Base-by-base conservation (phyloP, 2,113 vertebrate genomes). In the Oxygymnocypris stewartii region DNA sequence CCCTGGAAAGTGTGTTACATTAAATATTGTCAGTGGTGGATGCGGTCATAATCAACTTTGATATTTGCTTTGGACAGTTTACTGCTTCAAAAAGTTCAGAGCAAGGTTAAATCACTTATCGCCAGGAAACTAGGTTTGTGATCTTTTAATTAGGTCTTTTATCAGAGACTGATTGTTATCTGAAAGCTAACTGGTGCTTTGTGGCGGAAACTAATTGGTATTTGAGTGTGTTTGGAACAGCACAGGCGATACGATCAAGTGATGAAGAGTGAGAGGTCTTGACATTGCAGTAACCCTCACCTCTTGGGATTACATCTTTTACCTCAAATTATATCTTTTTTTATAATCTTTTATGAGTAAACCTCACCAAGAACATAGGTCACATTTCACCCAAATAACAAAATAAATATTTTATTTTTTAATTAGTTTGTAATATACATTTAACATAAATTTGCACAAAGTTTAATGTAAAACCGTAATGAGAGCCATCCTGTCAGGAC, bases 111-210 rank as follows among this genome's bases (percentile, higher is more conserved):
- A 86, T 61, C 84, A 71, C 78, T 86, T 88, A 92, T 85, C 90
- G 51, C 79, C 85, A 88, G 89, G 90, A 92, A 91, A 87, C 79
- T 28, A 6, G 84, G 20, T 35, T 83, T 13, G 75, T 86, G 86
- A 90, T 88, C 86, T 47, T 77, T 84, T 59, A 84, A 67, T 84
- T 77, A 18, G 88, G 42, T 61, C 0, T 35, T 79, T 79, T 86
- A 85, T 18, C 61, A 89, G 67, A 69, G 51, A 74, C 35, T 78
- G 90, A 92, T 87, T 84, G 77, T 89, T 88, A 94, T 93, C 91
- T 90, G 80, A 77, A 23, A 90, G 65, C 82, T 90, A 90, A 91
- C 87, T 91, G 84, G 84, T 18, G 18, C 67, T 85, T 87, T 90
- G 88, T 82, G 87, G 88, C 85, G 79, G 73, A 88, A 84, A 67